A percentile compares a stretch with the other conserved stretches of the same genome.
These are phyloP conservation scores for Rhinogobio ventralis DNA, from an alignment of 2,797 vertebrate species.

Conservation along the genomic window DNA sequence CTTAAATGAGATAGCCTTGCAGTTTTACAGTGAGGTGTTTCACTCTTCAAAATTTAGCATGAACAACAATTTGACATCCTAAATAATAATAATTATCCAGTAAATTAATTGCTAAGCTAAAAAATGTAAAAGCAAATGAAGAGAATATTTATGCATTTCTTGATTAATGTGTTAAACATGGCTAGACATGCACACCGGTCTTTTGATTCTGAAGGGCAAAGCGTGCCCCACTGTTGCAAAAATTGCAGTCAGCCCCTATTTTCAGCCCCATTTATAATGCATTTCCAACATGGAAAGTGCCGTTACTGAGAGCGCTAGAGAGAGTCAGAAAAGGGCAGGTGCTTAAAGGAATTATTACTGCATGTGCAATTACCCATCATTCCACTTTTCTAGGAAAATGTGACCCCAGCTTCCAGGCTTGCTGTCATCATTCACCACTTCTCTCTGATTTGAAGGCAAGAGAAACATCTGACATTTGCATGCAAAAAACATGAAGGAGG, in stretches of 20 bases:
- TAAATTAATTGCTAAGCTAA: constrained; percentile 12
- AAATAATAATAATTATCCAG: constrained; percentile 19
- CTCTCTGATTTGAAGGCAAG: constrained; percentile 29
- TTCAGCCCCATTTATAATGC: constrained; percentile 56
- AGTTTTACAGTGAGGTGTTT: not conserved
- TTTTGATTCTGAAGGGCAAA: constrained; percentile 43
- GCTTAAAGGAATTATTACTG: constrained; percentile 45
- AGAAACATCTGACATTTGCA: constrained; percentile 24
- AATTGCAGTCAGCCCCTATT: constrained; percentile 52
- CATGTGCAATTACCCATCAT: constrained; percentile 53
- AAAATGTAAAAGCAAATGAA: not conserved
- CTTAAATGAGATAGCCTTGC: not conserved
- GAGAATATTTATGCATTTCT: constrained; percentile 29
- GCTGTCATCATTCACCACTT: constrained; percentile 27
- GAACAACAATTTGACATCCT: constrained; percentile 1
- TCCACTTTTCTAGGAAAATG: constrained; percentile 38
- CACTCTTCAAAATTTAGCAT: not conserved
- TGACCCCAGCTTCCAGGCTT: constrained; percentile 18
- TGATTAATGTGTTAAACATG: not conserved
- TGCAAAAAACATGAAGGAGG: constrained; percentile 17
- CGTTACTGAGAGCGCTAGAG: constrained; percentile 7
- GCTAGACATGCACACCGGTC: not conserved
- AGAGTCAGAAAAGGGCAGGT: constrained; percentile 41
- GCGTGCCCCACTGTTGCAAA: constrained; percentile 37
- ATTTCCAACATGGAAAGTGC: constrained; percentile 44